Evolutionary conservation across 2,888 invertebrate genomes (phyloP).

Genomic region (Slavum lentiscoides): DNA sequence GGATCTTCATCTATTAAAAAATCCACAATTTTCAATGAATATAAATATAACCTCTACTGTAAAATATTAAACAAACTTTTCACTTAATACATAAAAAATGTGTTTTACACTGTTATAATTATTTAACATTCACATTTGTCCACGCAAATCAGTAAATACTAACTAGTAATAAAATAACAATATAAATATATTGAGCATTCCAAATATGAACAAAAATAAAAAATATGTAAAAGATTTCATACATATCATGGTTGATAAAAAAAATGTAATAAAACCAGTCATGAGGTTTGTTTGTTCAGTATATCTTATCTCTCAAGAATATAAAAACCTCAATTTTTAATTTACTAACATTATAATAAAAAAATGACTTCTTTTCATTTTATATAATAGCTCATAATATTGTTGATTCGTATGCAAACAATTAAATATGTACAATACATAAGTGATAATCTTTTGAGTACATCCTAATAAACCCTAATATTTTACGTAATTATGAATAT

Average conservation of each 20-base stretch:
- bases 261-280: background rate
- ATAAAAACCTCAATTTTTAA: background rate
- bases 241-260: background rate
- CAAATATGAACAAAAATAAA: conserved; percentile 6
- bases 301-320: conserved; percentile 32
- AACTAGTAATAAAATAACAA: conserved; percentile 15
- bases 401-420: background rate
- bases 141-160: conserved; percentile 4
- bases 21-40: conserved; percentile 5
- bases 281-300: conserved; percentile 24
- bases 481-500: background rate
- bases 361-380: background rate
- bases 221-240: background rate
- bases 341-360: background rate
- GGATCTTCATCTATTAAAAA: conserved; percentile 79
- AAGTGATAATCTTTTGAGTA: background rate
- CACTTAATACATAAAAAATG: background rate
- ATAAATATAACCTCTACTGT: background rate
- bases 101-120: conserved; percentile 6
- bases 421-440: background rate
- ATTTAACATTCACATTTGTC: conserved; percentile 2
- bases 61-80: background rate
- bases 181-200: conserved; percentile 25
- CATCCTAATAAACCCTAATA: background rate
- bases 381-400: background rate